phyloP scores from a whole-genome alignment of 2,113 vertebrate genomes.

The Microtus oregoni region DNA sequence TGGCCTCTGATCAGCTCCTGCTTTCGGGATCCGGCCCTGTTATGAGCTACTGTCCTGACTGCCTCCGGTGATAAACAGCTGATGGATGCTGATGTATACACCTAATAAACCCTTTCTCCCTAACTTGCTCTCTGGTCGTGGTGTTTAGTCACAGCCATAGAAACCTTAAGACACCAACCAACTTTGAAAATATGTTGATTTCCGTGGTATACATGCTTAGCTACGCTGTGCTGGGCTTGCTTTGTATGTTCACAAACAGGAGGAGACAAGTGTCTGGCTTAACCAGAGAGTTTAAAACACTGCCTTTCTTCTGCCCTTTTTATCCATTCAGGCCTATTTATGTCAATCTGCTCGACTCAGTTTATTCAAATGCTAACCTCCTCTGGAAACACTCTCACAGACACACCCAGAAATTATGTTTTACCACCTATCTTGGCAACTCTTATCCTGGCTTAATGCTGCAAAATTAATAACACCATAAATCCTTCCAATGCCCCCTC shows the following conservation, averaged over 20 bases:
- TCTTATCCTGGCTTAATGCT: neutral
- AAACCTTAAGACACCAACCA: neutral
- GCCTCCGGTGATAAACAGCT: no score
- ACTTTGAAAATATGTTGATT: neutral
- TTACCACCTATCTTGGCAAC: neutral
- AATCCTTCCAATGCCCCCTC: neutral
- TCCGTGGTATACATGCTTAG: neutral
- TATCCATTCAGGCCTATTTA: neutral
- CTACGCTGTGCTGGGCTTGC: neutral
- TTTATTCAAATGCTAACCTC: neutral
- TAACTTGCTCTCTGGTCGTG: no score
- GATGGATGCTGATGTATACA: no score
- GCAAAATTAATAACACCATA: neutral
- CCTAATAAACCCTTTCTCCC: no score
- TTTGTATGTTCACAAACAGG: neutral
- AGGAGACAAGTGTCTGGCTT: no score
- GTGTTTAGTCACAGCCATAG: no score
- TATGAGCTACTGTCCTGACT: no score
- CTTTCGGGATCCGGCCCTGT: no score
- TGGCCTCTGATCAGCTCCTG: no score
- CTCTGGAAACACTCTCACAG: neutral
- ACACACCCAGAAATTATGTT: neutral
- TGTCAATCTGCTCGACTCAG: neutral
- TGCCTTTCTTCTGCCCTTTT: neutral
- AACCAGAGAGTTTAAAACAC: neutral